phyloP scores from a whole-genome alignment of 2,888 invertebrate species.

The Lycia hirtaria region DNA sequence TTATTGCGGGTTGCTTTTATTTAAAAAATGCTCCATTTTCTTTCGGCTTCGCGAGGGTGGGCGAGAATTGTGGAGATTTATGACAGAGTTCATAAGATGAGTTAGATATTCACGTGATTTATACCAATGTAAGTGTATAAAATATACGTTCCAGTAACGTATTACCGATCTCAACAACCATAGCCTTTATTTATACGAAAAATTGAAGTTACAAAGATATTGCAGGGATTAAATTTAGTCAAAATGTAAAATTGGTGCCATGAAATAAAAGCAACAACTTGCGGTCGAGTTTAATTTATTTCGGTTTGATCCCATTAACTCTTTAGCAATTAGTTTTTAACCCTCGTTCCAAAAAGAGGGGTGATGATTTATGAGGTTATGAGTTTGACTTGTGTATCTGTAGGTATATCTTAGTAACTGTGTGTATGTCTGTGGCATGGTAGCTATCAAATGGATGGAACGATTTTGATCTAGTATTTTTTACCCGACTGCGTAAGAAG shows the following conservation, averaged over 20 bases:
- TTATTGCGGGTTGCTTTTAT: slow-evolving; percentile 26
- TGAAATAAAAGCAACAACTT: slow-evolving; percentile 21
- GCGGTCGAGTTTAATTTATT: slow-evolving; percentile 34
- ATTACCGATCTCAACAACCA: slow-evolving; percentile 4
- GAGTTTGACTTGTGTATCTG: too few relatives aligned
- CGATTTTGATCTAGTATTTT: too few relatives aligned
- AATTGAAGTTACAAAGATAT: slow-evolving; percentile 2
- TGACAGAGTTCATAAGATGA: slow-evolving; percentile 12
- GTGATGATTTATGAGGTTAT: not conserved
- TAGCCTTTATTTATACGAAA: not conserved
- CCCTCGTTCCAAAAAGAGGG: slow-evolving; percentile 4
- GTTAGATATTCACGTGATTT: slow-evolving; percentile 16
- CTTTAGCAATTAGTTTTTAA: slow-evolving; percentile 24
- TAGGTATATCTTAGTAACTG: too few relatives aligned
- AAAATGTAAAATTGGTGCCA: slow-evolving; percentile 21
- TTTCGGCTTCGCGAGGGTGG: slow-evolving; percentile 5
- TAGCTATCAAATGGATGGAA: too few relatives aligned
- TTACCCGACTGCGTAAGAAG: too few relatives aligned
- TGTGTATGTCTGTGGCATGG: too few relatives aligned
- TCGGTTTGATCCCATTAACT: slow-evolving; percentile 30
- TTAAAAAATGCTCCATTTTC: slow-evolving; percentile 19
- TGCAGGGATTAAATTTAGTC: slow-evolving; percentile 8
- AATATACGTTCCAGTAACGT: not conserved
- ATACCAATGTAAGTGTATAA: slow-evolving; percentile 1
- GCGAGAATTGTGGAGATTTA: slow-evolving; percentile 10